Percentiles rank a stretch among this genome's conserved stretches.
phyloP scores from a whole-genome alignment of 2,113 vertebrate species.

The Pseudolaguvia tuberculata region DNA sequence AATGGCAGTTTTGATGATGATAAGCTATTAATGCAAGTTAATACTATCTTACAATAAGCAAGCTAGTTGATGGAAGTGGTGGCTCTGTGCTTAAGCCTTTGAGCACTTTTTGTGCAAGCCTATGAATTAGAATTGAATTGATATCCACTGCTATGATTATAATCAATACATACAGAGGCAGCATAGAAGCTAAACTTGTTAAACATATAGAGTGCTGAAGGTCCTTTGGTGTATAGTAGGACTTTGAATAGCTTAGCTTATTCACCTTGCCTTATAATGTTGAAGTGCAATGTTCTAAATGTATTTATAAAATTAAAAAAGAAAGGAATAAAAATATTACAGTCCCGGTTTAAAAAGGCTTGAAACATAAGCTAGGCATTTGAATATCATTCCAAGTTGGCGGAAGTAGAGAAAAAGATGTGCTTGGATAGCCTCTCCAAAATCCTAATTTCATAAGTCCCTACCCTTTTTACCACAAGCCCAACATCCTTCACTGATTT shows the following conservation, averaged over 20 bases:
- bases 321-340: slow-evolving; percentile 25
- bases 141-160: slow-evolving; percentile 35
- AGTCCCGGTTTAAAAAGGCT: slow-evolving; percentile 41
- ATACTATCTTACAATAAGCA: not conserved
- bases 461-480: slow-evolving; percentile 43
- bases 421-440: slow-evolving; percentile 55
- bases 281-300: not conserved
- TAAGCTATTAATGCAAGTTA: not conserved
- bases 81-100: not conserved
- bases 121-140: slow-evolving; percentile 29
- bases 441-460: slow-evolving; percentile 51
- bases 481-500: slow-evolving; percentile 53
- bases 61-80: not conserved
- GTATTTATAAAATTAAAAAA: not conserved
- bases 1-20: not conserved
- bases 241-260: slow-evolving; percentile 38
- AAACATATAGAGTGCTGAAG: slow-evolving; percentile 18
- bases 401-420: slow-evolving; percentile 53
- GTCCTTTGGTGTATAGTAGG: slow-evolving; percentile 23
- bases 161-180: slow-evolving; percentile 31
- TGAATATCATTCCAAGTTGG: slow-evolving; percentile 55
- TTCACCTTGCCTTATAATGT: slow-evolving; percentile 22
- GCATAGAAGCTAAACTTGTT: slow-evolving; percentile 6
- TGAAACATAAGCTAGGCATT: slow-evolving; percentile 47
- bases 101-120: slow-evolving; percentile 3